Conservation (phyloP, 2,113 vertebrate species). For the Trogon melanurus region DNA sequence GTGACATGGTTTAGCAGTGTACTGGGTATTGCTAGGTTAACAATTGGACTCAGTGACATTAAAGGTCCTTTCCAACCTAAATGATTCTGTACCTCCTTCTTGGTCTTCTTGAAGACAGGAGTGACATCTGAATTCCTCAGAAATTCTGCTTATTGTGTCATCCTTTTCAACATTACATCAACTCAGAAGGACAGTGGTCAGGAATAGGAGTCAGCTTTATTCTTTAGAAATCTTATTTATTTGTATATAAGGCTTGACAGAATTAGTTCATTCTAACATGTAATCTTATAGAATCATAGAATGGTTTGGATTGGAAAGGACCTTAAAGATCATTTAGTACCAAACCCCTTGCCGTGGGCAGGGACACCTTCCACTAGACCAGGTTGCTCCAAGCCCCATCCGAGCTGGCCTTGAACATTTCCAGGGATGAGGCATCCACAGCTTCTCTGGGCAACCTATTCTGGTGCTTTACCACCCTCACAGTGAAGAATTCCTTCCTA, state of each 20-base stretch:
- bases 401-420: too few species aligned
- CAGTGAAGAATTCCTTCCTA: too few species aligned
- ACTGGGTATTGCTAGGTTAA: neutral
- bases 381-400: too few species aligned
- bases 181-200: neutral
- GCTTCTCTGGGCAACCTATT: too few species aligned
- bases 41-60: neutral
- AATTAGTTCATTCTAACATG: neutral
- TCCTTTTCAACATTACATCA: neutral
- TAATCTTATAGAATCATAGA: neutral
- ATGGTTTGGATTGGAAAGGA: too few species aligned
- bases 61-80: neutral
- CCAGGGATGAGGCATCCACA: too few species aligned
- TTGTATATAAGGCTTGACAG: neutral
- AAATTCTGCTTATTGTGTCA: neutral
- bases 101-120: neutral
- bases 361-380: too few species aligned
- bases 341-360: too few species aligned
- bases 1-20: neutral
- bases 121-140: neutral
- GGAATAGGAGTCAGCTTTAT: neutral
- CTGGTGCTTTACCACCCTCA: too few species aligned
- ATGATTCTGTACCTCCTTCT: neutral
- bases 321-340: too few species aligned
- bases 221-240: neutral